Conservation (phyloP, 92 coral and sea anemone species). For the Blastomussa wellsi region DNA sequence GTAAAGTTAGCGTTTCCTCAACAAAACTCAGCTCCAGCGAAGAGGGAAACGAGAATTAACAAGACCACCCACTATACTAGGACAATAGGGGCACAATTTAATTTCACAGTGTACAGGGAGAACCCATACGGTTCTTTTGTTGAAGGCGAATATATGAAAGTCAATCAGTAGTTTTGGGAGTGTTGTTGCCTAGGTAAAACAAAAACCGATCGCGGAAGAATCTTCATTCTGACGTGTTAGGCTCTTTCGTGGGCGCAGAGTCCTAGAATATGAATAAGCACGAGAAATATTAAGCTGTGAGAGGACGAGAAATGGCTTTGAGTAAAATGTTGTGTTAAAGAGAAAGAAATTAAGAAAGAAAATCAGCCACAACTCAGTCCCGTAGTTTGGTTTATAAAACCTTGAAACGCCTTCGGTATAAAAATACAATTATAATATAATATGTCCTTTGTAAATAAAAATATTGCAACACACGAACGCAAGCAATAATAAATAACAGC, state of each 20-base stretch:
- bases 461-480: not conserved
- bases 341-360: not conserved
- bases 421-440: not conserved
- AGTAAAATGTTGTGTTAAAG: too few species aligned
- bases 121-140: conserved; percentile 35
- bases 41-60: not conserved
- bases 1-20: conserved; percentile 2
- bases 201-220: conserved; percentile 42
- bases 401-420: not conserved
- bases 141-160: conserved; percentile 20
- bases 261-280: not conserved
- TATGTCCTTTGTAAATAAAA: not conserved
- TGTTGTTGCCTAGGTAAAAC: conserved; percentile 43
- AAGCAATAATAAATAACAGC: not conserved
- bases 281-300: not conserved
- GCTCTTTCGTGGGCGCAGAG: conserved; percentile 8
- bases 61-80: conserved; percentile 4
- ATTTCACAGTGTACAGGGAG: conserved; percentile 14
- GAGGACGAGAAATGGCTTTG: not conserved
- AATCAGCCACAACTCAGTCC: not conserved
- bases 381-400: not conserved
- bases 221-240: conserved; percentile 8
- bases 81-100: conserved; percentile 22
- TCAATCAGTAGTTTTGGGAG: not conserved
- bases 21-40: not conserved